phyloP scores from a whole-genome alignment of 2,113 vertebrate genomes.

The Nipponia nippon region DNA sequence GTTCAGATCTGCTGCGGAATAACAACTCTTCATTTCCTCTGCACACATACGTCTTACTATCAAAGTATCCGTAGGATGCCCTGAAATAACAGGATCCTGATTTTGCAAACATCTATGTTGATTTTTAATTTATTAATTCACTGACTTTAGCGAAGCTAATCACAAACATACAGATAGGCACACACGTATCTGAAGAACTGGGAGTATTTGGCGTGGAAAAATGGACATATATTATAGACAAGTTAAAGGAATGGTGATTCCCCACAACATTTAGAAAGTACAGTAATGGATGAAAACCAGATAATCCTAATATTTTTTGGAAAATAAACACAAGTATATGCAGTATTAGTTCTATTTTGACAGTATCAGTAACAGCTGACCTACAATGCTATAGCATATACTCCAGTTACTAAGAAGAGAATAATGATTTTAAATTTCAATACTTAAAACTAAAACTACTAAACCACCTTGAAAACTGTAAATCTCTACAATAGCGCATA shows the following conservation, averaged over 20 bases:
- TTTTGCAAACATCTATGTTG: not conserved
- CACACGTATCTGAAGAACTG: not conserved
- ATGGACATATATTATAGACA: accelerated
- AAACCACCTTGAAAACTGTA: not conserved
- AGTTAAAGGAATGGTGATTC: not conserved
- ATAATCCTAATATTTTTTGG: not conserved
- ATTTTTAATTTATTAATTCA: not conserved
- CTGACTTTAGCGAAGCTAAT: not conserved
- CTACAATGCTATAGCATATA: not conserved
- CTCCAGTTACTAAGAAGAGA: not conserved
- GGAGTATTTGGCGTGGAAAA: not conserved
- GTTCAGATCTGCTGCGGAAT: conserved; percentile 28
- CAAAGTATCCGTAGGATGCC: not conserved
- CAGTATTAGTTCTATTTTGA: not conserved
- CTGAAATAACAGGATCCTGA: not conserved
- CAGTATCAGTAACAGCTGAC: not conserved
- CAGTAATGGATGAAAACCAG: not conserved
- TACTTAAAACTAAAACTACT: not conserved
- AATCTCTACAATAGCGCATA: not conserved
- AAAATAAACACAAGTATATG: not conserved
- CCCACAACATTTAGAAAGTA: not conserved
- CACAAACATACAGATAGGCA: not conserved
- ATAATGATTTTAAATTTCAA: not conserved
- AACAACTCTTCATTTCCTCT: not conserved
- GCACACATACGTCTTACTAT: not conserved